phyloP scores from a whole-genome alignment of 64 coral and sea anemone genomes.

The Hydrozoanthus tunicans region DNA sequence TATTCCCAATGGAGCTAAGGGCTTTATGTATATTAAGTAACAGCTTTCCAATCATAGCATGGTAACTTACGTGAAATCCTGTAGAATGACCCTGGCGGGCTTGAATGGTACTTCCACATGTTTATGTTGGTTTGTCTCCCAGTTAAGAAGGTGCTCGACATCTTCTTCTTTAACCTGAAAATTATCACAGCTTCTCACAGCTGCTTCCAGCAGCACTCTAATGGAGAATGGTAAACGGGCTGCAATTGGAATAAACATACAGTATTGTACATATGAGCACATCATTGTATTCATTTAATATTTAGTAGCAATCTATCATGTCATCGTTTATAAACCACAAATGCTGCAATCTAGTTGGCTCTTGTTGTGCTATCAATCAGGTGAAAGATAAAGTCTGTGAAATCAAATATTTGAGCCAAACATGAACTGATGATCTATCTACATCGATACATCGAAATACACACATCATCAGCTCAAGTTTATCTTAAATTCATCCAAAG shows the following conservation, averaged over 20 bases:
- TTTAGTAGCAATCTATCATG: slow-evolving; percentile 79
- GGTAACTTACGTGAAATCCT: slow-evolving; percentile 94
- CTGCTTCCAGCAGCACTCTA: slow-evolving; percentile 86
- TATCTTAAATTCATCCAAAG: no score
- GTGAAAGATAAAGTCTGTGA: background rate
- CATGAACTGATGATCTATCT: no score
- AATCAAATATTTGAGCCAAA: background rate
- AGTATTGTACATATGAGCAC: background rate
- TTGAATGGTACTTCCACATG: slow-evolving; percentile 96
- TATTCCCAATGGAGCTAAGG: no score
- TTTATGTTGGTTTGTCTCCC: slow-evolving; percentile 86
- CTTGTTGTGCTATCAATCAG: background rate
- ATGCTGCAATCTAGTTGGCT: background rate
- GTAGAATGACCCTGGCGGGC: slow-evolving; percentile 91
- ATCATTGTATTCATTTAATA: slow-evolving; percentile 21
- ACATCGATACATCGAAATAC: no score
- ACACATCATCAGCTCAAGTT: no score
- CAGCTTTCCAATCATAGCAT: background rate
- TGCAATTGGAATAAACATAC: slow-evolving; percentile 17
- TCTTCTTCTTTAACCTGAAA: slow-evolving; percentile 89
- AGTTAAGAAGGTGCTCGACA: slow-evolving; percentile 93
- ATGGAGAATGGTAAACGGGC: slow-evolving; percentile 94
- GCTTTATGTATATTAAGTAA: no score
- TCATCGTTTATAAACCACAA: background rate
- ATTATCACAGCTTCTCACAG: slow-evolving; percentile 92